Percentiles rank a stretch among this genome's conserved stretches.
Evolutionary conservation across 2,888 invertebrate species (phyloP).

Genomic region (Rhamnusium bicolor): DNA sequence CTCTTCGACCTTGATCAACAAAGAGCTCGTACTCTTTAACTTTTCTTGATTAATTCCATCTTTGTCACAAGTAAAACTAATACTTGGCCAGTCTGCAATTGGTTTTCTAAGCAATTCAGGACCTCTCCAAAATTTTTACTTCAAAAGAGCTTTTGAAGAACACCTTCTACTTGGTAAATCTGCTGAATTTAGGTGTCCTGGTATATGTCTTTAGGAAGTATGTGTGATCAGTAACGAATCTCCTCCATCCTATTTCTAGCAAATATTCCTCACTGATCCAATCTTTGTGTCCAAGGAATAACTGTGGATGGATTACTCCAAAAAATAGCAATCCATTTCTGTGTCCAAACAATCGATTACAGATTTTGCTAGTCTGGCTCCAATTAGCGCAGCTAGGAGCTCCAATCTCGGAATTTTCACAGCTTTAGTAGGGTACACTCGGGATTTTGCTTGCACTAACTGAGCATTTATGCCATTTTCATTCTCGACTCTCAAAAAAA

Average conservation of each 20-base stretch:
- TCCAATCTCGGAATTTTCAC: conserved; percentile 13
- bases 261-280: neutral
- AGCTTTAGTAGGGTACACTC: neutral
- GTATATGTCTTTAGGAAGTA: neutral
- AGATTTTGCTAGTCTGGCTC: conserved; percentile 12
- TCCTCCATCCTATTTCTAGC: neutral
- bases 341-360: neutral
- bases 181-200: neutral
- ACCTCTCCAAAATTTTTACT: neutral
- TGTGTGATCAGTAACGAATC: neutral
- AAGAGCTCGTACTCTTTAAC: neutral
- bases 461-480: neutral
- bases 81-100: neutral
- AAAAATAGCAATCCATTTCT: neutral
- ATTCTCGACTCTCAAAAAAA: conserved; percentile 14
- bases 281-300: neutral
- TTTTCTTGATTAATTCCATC: neutral
- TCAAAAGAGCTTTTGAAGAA: neutral
- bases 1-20: neutral
- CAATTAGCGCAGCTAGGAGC: conserved; percentile 17
- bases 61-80: neutral
- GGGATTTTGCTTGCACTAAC: conserved; percentile 15
- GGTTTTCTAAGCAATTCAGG: neutral
- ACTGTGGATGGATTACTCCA: neutral
- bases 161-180: neutral